Conservation (phyloP, 2,113 vertebrate genomes). For the Todiramphus chloris region DNA sequence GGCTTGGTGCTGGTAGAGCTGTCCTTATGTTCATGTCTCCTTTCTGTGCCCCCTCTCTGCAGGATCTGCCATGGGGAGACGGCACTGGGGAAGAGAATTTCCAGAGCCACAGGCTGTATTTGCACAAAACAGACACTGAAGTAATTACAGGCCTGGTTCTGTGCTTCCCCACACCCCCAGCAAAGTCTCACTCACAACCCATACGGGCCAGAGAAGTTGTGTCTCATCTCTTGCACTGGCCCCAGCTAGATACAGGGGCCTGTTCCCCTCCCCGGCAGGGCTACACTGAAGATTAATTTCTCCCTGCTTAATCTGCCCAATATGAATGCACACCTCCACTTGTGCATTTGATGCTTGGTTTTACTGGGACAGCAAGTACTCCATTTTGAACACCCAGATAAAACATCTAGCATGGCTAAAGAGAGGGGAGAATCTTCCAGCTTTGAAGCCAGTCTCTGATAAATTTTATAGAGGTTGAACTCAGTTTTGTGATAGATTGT, state of each 20-base stretch:
- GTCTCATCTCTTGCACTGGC: not conserved
- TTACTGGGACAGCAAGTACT: not conserved
- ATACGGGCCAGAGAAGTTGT: not conserved
- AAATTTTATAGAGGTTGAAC: not conserved
- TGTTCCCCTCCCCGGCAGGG: not conserved
- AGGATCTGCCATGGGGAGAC: not conserved
- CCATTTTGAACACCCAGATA: not conserved
- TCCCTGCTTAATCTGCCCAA: not conserved
- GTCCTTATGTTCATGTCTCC: accelerated
- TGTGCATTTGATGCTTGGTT: not conserved
- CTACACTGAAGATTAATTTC: not conserved
- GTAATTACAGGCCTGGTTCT: not conserved
- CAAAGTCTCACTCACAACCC: not conserved
- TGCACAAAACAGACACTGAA: not conserved
- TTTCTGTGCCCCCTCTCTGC: not conserved
- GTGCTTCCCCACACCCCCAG: not conserved
- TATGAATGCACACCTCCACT: not conserved
- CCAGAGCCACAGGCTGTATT: not conserved
- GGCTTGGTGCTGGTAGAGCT: not conserved
- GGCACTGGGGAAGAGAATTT: not conserved
- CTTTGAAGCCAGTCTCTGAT: not conserved
- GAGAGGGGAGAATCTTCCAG: not conserved
- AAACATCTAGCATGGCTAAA: not conserved
- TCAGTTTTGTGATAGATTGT: not conserved
- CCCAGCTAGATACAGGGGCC: not conserved